Percentiles rank a stretch among this genome's conserved stretches.
Conservation (phyloP, 1,140 invertebrate species). For the Archivesica marissinica region DNA sequence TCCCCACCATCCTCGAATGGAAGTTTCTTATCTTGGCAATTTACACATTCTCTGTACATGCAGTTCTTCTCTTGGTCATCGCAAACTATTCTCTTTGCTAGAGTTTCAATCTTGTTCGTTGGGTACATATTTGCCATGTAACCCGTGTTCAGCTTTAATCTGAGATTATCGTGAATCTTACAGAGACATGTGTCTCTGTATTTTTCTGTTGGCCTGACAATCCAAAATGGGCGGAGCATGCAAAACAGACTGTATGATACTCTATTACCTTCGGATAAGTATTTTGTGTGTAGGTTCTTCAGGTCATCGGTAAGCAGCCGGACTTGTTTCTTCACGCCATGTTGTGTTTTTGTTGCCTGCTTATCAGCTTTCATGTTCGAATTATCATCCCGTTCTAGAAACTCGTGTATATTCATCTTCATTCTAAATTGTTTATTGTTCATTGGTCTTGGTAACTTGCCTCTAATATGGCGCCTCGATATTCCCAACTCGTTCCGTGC, state of each 20-base stretch:
- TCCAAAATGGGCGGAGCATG: background rate
- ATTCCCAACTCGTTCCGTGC: no score
- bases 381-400: no score
- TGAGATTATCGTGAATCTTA: constrained; percentile 80
- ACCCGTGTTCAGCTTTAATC: constrained; percentile 54
- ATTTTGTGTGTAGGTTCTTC: constrained; percentile 9
- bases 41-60: constrained; percentile 22
- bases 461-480: no score
- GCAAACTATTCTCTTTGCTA: constrained; percentile 87
- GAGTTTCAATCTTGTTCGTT: constrained; percentile 87
- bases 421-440: no score
- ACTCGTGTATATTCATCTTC: no score
- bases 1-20: no score
- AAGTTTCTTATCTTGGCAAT: no score
- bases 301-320: constrained; percentile 9
- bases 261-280: constrained; percentile 11
- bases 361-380: no score
- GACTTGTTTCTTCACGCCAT: constrained; percentile 30
- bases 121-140: constrained; percentile 48
- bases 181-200: constrained; percentile 12
- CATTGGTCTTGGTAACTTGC: no score
- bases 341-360: no score
- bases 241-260: constrained; percentile 30
- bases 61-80: background rate
- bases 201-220: constrained; percentile 2